Conservation (phyloP, 1,140 invertebrate species). For the Papilio dardanus region DNA sequence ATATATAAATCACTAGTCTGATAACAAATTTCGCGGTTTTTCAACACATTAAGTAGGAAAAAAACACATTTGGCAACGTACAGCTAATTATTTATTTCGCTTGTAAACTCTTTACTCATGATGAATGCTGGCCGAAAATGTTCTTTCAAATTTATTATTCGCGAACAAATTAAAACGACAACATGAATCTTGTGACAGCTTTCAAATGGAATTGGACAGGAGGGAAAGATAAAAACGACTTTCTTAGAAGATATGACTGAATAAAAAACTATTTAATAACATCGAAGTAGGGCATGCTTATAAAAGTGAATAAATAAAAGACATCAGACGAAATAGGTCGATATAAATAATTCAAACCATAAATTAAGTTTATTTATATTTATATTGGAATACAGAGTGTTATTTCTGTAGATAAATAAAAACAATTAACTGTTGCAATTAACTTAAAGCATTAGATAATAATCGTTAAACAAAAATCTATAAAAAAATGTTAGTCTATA, state of each 20-base stretch:
- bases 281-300: conserved; percentile 13
- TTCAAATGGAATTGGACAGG: conserved; percentile 12
- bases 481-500: background rate
- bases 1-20: background rate
- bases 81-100: conserved; percentile 12
- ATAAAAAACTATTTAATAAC: conserved; percentile 16
- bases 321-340: conserved; percentile 18
- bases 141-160: conserved; percentile 15
- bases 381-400: background rate
- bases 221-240: conserved; percentile 7
- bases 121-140: conserved; percentile 20
- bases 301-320: conserved; percentile 26
- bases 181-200: conserved; percentile 20
- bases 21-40: background rate
- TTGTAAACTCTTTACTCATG: conserved; percentile 13
- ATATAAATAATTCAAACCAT: conserved; percentile 3
- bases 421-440: background rate
- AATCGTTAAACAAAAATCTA: background rate
- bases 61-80: conserved; percentile 14
- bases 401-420: background rate
- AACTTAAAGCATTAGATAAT: background rate
- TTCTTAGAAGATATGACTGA: conserved; percentile 15
- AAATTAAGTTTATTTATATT: conserved; percentile 10
- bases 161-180: conserved; percentile 22
- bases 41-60: conserved; percentile 12